A percentile compares a stretch with the other conserved stretches of the same genome.
Conservation (phyloP, 2,797 vertebrate genomes). For the Crax fasciolata region DNA sequence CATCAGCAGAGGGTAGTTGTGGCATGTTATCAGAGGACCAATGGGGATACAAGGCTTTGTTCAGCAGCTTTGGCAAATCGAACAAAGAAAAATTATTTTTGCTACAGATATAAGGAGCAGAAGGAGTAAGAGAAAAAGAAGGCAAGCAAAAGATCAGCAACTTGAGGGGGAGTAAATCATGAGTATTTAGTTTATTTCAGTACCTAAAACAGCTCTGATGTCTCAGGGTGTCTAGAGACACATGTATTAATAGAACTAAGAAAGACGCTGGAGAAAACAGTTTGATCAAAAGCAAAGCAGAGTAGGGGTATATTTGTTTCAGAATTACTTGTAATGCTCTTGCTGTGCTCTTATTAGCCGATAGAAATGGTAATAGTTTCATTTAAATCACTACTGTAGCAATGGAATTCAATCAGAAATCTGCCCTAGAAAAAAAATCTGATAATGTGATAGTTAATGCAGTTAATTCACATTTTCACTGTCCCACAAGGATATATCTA, state of each 20-base stretch:
- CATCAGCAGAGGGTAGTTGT: neutral
- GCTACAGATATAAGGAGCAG: neutral
- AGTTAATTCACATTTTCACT: slow-evolving; percentile 60
- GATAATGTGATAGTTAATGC: slow-evolving; percentile 1
- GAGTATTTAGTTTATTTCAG: neutral
- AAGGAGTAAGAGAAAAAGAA: neutral
- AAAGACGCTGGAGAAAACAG: neutral
- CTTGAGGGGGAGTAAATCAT: neutral
- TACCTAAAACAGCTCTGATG: neutral
- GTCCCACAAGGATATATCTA: neutral
- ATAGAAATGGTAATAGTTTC: slow-evolving; percentile 6
- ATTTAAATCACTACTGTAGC: slow-evolving; percentile 4
- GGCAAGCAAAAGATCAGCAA: neutral
- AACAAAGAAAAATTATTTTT: neutral
- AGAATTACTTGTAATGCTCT: neutral
- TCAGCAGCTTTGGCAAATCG: neutral
- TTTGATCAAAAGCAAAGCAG: neutral
- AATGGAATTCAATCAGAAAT: slow-evolving; percentile 32
- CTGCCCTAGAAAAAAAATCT: neutral
- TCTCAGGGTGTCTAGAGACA: neutral
- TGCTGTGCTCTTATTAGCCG: slow-evolving; percentile 1
- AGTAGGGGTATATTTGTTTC: neutral
- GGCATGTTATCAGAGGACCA: neutral
- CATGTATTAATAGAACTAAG: neutral
- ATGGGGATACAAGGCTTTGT: neutral